phyloP scores from a whole-genome alignment of 2,797 vertebrate species.

The Yasuhikotakia modesta region DNA sequence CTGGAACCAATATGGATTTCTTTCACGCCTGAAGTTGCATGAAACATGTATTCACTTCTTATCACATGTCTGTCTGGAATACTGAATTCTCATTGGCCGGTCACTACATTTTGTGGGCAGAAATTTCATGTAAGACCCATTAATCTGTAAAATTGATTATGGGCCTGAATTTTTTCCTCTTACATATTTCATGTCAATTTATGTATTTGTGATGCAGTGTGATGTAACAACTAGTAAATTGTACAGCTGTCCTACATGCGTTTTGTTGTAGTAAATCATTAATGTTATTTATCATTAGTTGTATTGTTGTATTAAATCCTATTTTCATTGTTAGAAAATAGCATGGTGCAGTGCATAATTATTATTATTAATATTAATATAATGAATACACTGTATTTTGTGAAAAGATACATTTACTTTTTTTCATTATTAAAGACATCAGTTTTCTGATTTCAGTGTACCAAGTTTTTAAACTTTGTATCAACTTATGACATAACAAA shows the following conservation, averaged over 20 bases:
- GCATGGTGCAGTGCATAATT: too few relatives aligned
- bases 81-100: constrained; percentile 12
- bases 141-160: background rate
- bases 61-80: constrained; percentile 52
- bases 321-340: background rate
- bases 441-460: too few relatives aligned
- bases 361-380: too few relatives aligned
- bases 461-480: too few relatives aligned
- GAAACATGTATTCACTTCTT: constrained; percentile 58
- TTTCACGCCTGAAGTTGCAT: constrained; percentile 55
- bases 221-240: too few relatives aligned
- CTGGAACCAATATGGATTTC: constrained; percentile 39
- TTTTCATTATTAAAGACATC: too few relatives aligned
- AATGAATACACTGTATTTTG: background rate
- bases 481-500: background rate
- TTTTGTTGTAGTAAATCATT: too few relatives aligned
- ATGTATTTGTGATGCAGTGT: background rate
- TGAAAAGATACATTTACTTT: too few relatives aligned
- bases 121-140: background rate
- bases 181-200: background rate
- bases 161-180: background rate
- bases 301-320: background rate
- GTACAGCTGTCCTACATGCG: too few relatives aligned
- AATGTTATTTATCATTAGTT: too few relatives aligned
- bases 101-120: background rate